Percentiles rank a stretch among this genome's conserved stretches.
phyloP scores from a whole-genome alignment of 2,888 invertebrate species.

The Mythimna ferrago region DNA sequence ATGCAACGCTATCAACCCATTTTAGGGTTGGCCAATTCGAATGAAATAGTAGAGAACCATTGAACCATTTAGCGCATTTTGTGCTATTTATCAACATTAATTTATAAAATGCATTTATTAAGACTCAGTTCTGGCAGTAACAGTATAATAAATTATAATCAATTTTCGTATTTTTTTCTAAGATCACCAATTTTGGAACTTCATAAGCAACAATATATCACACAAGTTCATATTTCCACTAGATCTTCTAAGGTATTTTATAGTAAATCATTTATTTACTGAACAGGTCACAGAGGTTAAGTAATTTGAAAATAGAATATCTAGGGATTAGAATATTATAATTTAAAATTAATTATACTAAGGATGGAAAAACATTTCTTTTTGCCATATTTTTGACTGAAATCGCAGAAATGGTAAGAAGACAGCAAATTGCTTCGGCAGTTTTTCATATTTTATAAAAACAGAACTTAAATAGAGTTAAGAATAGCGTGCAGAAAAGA shows the following conservation, averaged over 20 bases:
- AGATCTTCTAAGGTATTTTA: background rate
- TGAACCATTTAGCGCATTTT: background rate
- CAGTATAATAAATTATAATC: background rate
- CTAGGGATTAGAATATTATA: background rate
- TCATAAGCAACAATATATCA: background rate
- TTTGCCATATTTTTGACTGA: background rate
- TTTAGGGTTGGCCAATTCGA: background rate
- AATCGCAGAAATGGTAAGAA: background rate
- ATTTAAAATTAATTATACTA: background rate
- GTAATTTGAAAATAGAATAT: background rate
- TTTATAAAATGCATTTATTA: constrained; percentile 14
- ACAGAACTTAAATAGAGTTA: background rate
- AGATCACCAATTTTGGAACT: background rate
- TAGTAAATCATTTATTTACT: background rate
- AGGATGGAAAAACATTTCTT: background rate
- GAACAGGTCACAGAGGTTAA: background rate
- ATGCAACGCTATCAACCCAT: too few relatives aligned
- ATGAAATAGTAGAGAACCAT: background rate
- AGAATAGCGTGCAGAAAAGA: background rate
- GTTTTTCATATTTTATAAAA: background rate
- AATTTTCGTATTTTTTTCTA: background rate
- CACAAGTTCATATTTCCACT: background rate
- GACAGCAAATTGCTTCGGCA: background rate
- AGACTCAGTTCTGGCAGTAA: constrained; percentile 6
- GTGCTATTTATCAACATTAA: background rate